phyloP scores from a whole-genome alignment of 2,113 vertebrate genomes.

The Proteles cristata region DNA sequence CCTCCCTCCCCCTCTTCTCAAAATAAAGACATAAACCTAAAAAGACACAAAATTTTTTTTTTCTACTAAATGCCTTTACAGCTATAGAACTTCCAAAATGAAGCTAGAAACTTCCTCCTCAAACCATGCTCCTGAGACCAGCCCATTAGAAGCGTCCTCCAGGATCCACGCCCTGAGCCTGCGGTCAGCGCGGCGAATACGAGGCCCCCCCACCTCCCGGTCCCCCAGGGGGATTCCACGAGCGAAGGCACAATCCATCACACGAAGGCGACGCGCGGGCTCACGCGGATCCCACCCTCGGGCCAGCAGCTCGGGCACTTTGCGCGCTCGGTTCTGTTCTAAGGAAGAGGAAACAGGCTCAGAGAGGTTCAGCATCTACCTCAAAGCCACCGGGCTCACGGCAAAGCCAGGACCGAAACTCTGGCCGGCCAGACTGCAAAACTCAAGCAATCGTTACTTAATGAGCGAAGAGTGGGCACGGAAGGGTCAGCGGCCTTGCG shows the following conservation, averaged over 20 bases:
- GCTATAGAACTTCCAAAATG: too few relatives aligned
- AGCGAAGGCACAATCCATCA: too few relatives aligned
- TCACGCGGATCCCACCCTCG: neutral
- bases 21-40: too few relatives aligned
- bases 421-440: neutral
- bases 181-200: neutral
- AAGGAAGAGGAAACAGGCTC: neutral
- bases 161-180: neutral
- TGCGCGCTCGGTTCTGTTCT: neutral
- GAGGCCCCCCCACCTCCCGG: neutral
- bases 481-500: neutral
- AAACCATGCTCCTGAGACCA: neutral
- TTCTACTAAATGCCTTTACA: neutral
- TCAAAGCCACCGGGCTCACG: neutral
- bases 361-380: neutral
- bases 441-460: neutral
- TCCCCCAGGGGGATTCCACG: neutral
- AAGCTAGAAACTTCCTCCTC: neutral
- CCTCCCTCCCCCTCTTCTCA: too few relatives aligned
- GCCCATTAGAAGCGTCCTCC: too few relatives aligned
- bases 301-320: neutral
- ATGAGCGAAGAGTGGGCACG: neutral
- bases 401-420: neutral
- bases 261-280: neutral
- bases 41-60: too few relatives aligned